Evolutionary conservation across 1,140 invertebrate species (phyloP), one percentile per base, ranked within the genome.

Genomic region (Trichogramma pretiosum): DNA sequence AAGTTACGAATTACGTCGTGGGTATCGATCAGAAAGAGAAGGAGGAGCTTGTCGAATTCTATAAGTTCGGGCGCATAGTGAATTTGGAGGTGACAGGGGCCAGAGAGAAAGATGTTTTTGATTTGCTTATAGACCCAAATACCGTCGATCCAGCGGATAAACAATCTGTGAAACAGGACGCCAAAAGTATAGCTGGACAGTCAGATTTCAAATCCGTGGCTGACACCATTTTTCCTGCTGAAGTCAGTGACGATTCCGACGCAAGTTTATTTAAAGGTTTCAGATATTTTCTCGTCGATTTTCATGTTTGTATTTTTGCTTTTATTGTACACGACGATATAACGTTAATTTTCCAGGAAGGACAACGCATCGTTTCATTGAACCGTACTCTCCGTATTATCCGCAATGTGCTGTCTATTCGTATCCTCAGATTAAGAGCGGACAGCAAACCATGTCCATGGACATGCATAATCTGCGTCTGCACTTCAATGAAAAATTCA

Each of bases 401-500:
- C 62, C 73, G 13, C 68, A 72, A 39, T 63, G 66, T n/a, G 59
- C 67, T 9, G 47, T 57, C 5, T 73, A 74, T n/a, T 64, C 65
- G 0, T 73, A 63, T 13, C 41, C 48, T 39, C 73, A 77, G 49
- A 49, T 67, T 26, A 53, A 54, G 26, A 46, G 63, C 21, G 61
- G 73, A 3, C 59, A 60, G 46, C 50, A 46, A 35, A 60, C 66
- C 36, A 48, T 68, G 16, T 16, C 48, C 13, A 48, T 61, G 16
- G 70, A 76, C 16, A 46, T 63, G 9, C 56, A 39, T 5, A 62
- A 61, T 1, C 51, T 77, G 10, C 65, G 64, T 17, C 40, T 56
- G 5, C 59, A 71, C 41, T 78, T 75, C 49, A 78, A 78, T 43
- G 59, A 67, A 38, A 34, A 60, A 11, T 78, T 78, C 46, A 61